A percentile compares a stretch with the other conserved stretches of the same genome.
Conservation (phyloP, 1,140 invertebrate species). For the Araneus ventricosus region DNA sequence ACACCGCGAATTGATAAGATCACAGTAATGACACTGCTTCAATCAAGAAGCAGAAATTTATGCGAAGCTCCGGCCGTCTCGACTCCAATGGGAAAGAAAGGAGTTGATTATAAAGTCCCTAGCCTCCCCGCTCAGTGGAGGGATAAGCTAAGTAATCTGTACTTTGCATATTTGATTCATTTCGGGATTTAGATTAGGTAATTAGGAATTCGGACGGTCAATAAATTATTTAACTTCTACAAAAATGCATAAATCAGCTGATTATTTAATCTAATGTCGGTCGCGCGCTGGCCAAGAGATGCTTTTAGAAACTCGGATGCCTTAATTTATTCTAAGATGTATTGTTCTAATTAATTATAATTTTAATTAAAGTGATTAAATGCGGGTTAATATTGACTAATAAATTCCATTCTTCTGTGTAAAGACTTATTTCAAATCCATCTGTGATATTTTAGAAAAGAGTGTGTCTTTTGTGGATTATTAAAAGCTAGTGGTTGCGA, state of each 20-base stretch:
- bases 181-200: background rate
- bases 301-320: too few relatives aligned
- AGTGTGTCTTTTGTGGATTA: too few relatives aligned
- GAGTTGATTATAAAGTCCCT: background rate
- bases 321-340: background rate
- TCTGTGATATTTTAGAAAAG: too few relatives aligned
- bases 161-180: constrained; percentile 25
- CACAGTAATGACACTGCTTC: background rate
- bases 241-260: constrained; percentile 5
- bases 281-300: background rate
- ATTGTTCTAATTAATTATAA: background rate
- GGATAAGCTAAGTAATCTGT: background rate
- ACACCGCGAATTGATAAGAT: background rate
- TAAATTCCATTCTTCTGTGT: too few relatives aligned
- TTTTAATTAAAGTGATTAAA: background rate
- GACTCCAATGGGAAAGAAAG: background rate
- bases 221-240: constrained; percentile 1
- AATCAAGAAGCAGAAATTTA: background rate
- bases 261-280: background rate
- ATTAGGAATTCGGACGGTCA: background rate
- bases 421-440: too few relatives aligned
- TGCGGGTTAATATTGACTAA: background rate
- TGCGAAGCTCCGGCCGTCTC: background rate
- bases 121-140: background rate
- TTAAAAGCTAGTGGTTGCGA: too few relatives aligned